Conservation (phyloP, 2,888 invertebrate genomes). For the Harmothoe impar region DNA sequence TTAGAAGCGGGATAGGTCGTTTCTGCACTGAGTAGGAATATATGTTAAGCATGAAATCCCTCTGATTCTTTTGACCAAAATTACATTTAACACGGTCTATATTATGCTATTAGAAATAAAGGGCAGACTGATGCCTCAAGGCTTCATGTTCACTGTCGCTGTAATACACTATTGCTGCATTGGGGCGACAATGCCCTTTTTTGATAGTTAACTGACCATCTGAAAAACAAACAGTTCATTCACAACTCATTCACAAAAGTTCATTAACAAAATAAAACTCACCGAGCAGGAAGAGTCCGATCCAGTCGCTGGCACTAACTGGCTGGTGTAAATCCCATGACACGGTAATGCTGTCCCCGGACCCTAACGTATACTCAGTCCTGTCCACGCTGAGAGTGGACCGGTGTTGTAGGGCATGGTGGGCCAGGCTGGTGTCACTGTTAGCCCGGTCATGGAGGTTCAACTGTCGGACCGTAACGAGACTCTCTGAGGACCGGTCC, state of each 20-base stretch:
- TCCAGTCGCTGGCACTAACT: slow-evolving; percentile 83
- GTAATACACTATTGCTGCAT: no score
- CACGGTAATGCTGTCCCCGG: slow-evolving; percentile 77
- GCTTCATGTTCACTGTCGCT: no score
- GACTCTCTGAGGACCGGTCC: neutral
- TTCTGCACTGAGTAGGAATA: no score
- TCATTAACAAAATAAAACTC: slow-evolving; percentile 1
- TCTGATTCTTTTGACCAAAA: no score
- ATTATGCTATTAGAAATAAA: no score
- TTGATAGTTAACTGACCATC: no score
- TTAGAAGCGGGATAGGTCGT: neutral
- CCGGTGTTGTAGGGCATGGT: slow-evolving; percentile 72
- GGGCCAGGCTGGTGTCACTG: slow-evolving; percentile 78
- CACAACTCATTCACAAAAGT: no score
- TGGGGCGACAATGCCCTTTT: no score
- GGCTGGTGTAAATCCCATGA: slow-evolving; percentile 83
- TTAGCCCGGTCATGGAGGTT: slow-evolving; percentile 76
- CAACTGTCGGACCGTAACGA: slow-evolving; percentile 66
- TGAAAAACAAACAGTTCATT: no score
- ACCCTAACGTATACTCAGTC: slow-evolving; percentile 77
- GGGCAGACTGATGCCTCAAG: no score
- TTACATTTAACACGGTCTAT: no score
- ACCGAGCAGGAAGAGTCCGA: slow-evolving; percentile 83
- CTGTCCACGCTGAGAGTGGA: slow-evolving; percentile 81
- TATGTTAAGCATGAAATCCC: no score